Conservation (phyloP, 2,888 invertebrate species). For the Callosobruchus maculatus region DNA sequence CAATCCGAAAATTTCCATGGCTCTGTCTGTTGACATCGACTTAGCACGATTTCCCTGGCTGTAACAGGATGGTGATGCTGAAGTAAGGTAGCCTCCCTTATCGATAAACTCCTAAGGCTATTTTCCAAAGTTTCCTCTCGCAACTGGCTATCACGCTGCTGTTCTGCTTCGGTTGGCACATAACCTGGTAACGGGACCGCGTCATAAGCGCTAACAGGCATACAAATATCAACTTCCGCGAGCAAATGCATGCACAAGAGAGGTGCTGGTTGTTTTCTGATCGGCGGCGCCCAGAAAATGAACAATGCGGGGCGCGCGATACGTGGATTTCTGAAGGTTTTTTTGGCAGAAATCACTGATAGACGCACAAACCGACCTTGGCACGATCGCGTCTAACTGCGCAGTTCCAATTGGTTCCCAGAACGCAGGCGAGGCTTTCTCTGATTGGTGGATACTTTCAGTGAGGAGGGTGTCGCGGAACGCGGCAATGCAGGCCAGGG, state of each 20-base stretch:
- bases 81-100: constrained; percentile 12
- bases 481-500: background rate
- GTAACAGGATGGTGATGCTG: background rate
- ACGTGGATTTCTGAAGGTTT: background rate
- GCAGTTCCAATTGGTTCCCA: background rate
- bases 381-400: background rate
- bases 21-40: constrained; percentile 64
- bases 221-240: background rate
- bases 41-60: constrained; percentile 54
- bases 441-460: background rate
- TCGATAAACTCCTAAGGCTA: constrained; percentile 28
- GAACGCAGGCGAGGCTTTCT: background rate
- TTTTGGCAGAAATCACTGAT: background rate
- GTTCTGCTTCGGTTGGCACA: background rate
- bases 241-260: background rate
- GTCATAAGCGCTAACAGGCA: background rate
- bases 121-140: constrained; percentile 28
- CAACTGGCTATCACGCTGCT: background rate
- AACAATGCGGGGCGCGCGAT: background rate
- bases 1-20: constrained; percentile 62
- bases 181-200: background rate
- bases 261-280: background rate
- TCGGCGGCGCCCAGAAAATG: background rate
- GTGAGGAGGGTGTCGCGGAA: background rate
- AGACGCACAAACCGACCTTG: background rate